Evolutionary conservation across 2,888 invertebrate genomes (phyloP), one percentile per base, ranked within the genome.

Genomic region (Geophilus truncorum): DNA sequence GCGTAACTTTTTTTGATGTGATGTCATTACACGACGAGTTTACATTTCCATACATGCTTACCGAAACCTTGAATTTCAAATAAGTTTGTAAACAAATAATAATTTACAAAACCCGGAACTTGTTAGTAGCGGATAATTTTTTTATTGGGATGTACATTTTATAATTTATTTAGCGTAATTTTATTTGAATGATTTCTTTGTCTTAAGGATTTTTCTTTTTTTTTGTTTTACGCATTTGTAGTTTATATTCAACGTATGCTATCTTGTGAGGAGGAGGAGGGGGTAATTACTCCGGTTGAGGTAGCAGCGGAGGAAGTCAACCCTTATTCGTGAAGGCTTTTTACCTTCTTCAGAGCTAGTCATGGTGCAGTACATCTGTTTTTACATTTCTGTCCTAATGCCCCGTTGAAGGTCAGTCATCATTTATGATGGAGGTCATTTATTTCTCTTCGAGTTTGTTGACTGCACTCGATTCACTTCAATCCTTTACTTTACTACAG

Each of bases 391-490:
- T 62, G 62, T 62, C 62, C 62, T 62, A 62, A 62, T 62, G 62
- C 62, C 62, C 62, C 15, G 62, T 62, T 62, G 62, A 62, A 62
- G 62, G 62, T 62, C 62, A 25, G 25, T 25, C 28, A 28, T 62
- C 62, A 62, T 62, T 62, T 62, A 9, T 23, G 62, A 62, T 62
- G 62, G 62, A 62, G 62, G 62, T 62, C 62, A 62, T 62, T 62
- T 57, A 57, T 57, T 57, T 62, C 25, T 62, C 23, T 62, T n/a
- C 25, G 62, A 62, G 62, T 62, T 62, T 62, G 62, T 62, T 62
- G 62, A 62, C 62, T 62, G 62, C 62, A 28, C 28, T 25, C 15
- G 28, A 62, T 9, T 62, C 57, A 57, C 15, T 18, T 23, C 28
- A 28, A 62, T 62, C 28, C 62, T 62, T 62, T 62, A 62, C 28